Base-by-base conservation (phyloP, 1,140 invertebrate species). In the Halesus radiatus region DNA sequence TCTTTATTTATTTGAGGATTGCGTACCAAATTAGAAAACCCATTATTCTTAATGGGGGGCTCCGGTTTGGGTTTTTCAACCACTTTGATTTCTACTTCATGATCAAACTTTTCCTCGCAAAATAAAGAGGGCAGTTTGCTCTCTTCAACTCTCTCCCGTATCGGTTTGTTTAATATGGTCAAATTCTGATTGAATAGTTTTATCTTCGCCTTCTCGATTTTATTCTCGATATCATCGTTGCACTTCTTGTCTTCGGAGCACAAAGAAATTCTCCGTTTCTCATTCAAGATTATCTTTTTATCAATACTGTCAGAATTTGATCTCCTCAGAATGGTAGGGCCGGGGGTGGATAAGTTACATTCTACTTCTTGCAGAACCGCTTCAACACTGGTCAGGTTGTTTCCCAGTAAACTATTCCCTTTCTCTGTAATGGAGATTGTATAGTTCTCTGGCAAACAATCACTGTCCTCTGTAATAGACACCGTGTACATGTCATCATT, bases 401-500 rank as follows among this genome's bases (percentile, higher is more conserved):
- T 88, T 75, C 87, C 88, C 18, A 90, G 80, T 45, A 89, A 85
- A 81, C 87, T 89, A 78, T 90, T 89, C 4, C 87, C 85, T 79
- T 89, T 90, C 76, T 90, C 89, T 50, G 89, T 88, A 82, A 90
- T 89, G 7, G 89, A 86, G 37, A 89, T 83, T 32, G 88, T 89
- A 64, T 88, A 89, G 70, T 89, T 86, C 64, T 88, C 88, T 4
- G 84, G 62, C 10, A 45, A 81, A 15, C 82, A 85, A 64, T 86
- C 88, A 78, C 88, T 88, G 20, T 88, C 87, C 66, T 89, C 88
- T 26, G 87, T 86, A 80, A 90, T 89, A 6, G 88, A 89, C 3
- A 90, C 88, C 4, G 88, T 89, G 54, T 89, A 90, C 72, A 89
- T 86, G 74, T 90, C 89, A 83, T 90, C 88, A 83, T 87, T 89